A percentile compares a stretch with the other conserved stretches of the same genome.
These are phyloP conservation scores for Leptocoma aspasia DNA, from an alignment of 2,113 vertebrate genomes.

Conservation along the genomic window DNA sequence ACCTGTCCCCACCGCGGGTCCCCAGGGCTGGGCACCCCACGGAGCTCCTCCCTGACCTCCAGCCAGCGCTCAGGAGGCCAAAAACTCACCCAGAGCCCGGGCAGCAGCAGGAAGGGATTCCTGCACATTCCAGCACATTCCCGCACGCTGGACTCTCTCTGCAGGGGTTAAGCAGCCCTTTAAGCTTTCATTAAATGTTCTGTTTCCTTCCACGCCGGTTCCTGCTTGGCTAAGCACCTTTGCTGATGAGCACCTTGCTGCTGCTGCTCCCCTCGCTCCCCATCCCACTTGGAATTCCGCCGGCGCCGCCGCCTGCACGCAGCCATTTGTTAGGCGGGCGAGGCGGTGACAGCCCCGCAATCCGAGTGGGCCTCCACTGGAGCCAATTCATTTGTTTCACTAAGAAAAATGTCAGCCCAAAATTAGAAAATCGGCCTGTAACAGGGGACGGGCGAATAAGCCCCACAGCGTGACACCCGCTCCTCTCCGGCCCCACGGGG, in stretches of 20 bases:
- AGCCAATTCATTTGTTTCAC: constrained; percentile 84
- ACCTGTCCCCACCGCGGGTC: accelerated
- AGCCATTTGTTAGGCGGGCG: constrained; percentile 82
- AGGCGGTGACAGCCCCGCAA: constrained; percentile 84
- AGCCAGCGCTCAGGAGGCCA: accelerated
- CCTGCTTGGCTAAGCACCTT: constrained; percentile 48
- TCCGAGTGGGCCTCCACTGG: constrained; percentile 73
- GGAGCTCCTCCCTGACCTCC: background rate
- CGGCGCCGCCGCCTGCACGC: constrained; percentile 66
- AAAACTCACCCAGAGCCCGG: background rate
- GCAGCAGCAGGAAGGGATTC: background rate
- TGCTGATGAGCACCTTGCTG: constrained; percentile 38
- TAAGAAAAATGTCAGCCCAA: constrained; percentile 75
- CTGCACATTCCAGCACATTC: background rate
- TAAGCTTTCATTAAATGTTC: background rate
- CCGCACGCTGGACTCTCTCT: background rate
- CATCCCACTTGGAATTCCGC: constrained; percentile 79
- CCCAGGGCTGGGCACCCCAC: background rate
- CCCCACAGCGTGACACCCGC: background rate
- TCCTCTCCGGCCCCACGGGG: background rate
- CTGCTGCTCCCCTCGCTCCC: background rate
- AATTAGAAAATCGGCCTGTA: constrained; percentile 76
- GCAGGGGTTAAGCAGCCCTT: background rate
- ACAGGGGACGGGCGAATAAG: constrained; percentile 22
- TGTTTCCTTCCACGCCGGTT: background rate